phyloP scores from a whole-genome alignment of 2,888 invertebrate genomes.

The Acrobeloides nanus region DNA sequence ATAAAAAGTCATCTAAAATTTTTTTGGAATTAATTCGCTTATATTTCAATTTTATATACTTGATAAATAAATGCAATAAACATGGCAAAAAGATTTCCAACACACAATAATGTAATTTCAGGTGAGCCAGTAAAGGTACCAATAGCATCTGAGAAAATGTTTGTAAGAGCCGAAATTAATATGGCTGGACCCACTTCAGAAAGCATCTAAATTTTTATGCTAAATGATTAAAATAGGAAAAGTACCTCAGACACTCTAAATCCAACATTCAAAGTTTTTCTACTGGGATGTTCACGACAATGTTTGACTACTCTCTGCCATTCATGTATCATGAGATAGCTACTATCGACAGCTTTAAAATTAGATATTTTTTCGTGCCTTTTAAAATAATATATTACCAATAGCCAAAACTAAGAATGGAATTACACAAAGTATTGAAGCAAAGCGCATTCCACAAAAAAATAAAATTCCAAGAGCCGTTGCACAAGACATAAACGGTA shows the following conservation, averaged over 20 bases:
- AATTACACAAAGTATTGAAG: constrained; percentile 48
- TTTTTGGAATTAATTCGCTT: constrained; percentile 1
- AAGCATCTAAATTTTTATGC: constrained; percentile 25
- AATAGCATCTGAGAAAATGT: constrained; percentile 46
- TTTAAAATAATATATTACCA: too few species aligned
- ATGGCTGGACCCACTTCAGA: constrained; percentile 50
- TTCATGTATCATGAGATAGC: constrained; percentile 51
- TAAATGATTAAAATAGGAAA: background rate
- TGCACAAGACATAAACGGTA: constrained; percentile 44
- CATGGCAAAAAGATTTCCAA: constrained; percentile 48
- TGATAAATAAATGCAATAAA: constrained; percentile 45
- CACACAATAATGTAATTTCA: constrained; percentile 45
- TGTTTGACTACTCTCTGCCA: constrained; percentile 50
- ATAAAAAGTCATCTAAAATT: constrained; percentile 45
- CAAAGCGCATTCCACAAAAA: constrained; percentile 39
- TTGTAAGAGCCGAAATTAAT: constrained; percentile 46
- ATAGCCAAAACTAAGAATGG: constrained; percentile 37
- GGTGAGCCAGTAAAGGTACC: constrained; percentile 41
- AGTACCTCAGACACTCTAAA: constrained; percentile 40
- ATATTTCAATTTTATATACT: constrained; percentile 15
- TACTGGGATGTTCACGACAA: constrained; percentile 37
- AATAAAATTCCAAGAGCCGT: constrained; percentile 46
- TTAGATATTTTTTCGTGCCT: too few species aligned
- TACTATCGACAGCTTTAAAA: constrained; percentile 45
- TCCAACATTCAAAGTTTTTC: constrained; percentile 40